Conservation (phyloP, 23 tunicate genomes). For the Pegea sp. region DNA sequence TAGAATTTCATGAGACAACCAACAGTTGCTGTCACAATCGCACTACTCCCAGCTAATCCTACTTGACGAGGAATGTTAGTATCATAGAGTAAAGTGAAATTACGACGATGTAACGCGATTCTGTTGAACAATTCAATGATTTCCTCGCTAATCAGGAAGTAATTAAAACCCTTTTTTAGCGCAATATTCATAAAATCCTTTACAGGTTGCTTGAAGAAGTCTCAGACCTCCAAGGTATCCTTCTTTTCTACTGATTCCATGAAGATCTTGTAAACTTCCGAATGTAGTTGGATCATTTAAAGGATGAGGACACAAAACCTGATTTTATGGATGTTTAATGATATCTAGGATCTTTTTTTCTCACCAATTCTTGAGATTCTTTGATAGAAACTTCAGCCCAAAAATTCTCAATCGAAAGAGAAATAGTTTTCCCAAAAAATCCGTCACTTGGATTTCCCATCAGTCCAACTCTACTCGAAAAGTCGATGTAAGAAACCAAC, state of each 20-base stretch:
- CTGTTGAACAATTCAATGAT: neutral
- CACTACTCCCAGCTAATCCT: conserved; percentile 88
- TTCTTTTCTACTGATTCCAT: conserved; percentile 79
- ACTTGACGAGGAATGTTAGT: conserved; percentile 93
- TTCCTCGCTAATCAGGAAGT: neutral
- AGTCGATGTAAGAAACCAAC: neutral
- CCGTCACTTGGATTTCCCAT: conserved; percentile 97
- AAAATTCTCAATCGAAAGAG: conserved; percentile 69
- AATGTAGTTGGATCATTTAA: conserved; percentile 88
- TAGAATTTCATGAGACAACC: conserved; percentile 63
- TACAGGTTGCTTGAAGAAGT: conserved; percentile 86
- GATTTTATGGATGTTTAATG: neutral
- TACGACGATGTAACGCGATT: conserved; percentile 45
- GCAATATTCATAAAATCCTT: conserved; percentile 80
- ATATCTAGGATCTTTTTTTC: neutral
- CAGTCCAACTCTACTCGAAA: conserved; percentile 34
- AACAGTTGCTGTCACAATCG: conserved; percentile 76
- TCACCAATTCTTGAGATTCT: conserved; percentile 44
- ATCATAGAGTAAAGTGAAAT: conserved; percentile 72
- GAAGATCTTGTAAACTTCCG: conserved; percentile 69
- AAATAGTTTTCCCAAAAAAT: conserved; percentile 87
- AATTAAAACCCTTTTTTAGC: conserved; percentile 33
- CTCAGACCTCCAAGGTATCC: conserved; percentile 90
- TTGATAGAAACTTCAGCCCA: conserved; percentile 78
- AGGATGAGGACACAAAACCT: conserved; percentile 53